Conservation (phyloP, 2,797 vertebrate genomes). For the Crenuchus spilurus region DNA sequence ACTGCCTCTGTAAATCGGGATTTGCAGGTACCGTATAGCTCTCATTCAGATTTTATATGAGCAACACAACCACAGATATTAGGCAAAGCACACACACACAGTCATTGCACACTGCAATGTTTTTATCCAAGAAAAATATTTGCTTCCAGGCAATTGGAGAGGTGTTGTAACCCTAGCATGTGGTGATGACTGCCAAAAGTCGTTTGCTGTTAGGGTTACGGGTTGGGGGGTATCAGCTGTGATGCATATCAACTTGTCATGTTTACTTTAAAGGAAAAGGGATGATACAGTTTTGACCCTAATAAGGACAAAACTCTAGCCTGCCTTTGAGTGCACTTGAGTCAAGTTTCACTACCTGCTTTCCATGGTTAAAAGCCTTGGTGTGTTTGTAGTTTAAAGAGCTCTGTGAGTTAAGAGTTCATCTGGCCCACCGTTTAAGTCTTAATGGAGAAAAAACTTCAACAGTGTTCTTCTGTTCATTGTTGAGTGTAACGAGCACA, state of each 20-base stretch:
- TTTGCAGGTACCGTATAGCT: conserved; percentile 87
- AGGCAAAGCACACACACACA: conserved; percentile 20
- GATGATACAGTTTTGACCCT: conserved; percentile 68
- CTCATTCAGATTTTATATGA: conserved; percentile 57
- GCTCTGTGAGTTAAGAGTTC: conserved; percentile 17
- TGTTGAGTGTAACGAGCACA: neutral
- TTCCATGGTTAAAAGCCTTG: conserved; percentile 13
- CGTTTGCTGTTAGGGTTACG: conserved; percentile 67
- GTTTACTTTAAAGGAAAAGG: conserved; percentile 78
- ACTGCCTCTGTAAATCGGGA: conserved; percentile 92
- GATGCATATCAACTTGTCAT: conserved; percentile 71
- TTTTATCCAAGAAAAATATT: conserved; percentile 75
- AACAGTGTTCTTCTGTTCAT: neutral
- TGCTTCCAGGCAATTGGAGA: conserved; percentile 70
- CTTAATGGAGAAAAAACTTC: conserved; percentile 7
- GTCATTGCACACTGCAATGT: conserved; percentile 40
- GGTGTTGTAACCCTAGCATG: conserved; percentile 67
- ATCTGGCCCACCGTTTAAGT: conserved; percentile 23
- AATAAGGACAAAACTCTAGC: conserved; percentile 56
- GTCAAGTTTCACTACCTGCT: conserved; percentile 63
- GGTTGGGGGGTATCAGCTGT: conserved; percentile 69
- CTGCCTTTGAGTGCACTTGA: conserved; percentile 58
- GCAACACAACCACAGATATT: conserved; percentile 39
- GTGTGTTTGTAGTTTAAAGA: conserved; percentile 35
- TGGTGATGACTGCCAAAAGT: conserved; percentile 65